A percentile compares a stretch with the other conserved stretches of the same genome.
These are phyloP conservation scores for Microcebus tavaratra DNA, from an alignment of 2,113 vertebrate species.

Conservation along the genomic window DNA sequence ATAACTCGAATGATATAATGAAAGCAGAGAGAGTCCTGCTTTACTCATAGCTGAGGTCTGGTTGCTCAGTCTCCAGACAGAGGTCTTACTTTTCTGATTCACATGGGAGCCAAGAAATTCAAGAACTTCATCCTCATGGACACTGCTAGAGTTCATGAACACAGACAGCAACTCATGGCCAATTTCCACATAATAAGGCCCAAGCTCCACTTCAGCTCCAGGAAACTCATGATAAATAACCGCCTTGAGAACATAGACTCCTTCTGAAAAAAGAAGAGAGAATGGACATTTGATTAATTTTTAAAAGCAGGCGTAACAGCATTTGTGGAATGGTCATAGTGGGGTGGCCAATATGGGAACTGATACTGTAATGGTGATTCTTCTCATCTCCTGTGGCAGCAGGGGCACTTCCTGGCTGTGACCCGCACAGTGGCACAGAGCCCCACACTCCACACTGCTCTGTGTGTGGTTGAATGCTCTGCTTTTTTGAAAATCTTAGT, in stretches of 20 bases:
- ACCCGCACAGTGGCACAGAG: too few species aligned
- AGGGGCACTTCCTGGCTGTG: rapidly evolving
- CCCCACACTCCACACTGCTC: background rate
- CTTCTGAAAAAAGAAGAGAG: conserved; percentile 57
- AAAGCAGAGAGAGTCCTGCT: background rate
- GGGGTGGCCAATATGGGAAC: too few species aligned
- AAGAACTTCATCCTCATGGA: conserved; percentile 57
- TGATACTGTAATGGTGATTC: background rate
- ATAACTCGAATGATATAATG: rapidly evolving
- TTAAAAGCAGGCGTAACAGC: background rate
- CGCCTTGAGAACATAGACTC: conserved; percentile 53
- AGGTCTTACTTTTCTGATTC: conserved; percentile 52
- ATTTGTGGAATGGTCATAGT: rapidly evolving
- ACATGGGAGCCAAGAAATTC: background rate
- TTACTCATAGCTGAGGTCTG: background rate
- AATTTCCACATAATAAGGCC: conserved; percentile 71
- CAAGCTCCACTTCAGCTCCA: conserved; percentile 51
- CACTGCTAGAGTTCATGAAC: conserved; percentile 74
- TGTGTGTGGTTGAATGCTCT: background rate
- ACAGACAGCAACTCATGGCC: background rate
- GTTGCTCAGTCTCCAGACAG: background rate
- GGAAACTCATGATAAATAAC: conserved; percentile 37
- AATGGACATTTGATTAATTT: background rate
- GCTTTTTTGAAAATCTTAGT: background rate
- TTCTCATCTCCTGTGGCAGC: background rate